phyloP scores from a whole-genome alignment of 1,140 invertebrate genomes.

The Rhopalosiphum maidis region DNA sequence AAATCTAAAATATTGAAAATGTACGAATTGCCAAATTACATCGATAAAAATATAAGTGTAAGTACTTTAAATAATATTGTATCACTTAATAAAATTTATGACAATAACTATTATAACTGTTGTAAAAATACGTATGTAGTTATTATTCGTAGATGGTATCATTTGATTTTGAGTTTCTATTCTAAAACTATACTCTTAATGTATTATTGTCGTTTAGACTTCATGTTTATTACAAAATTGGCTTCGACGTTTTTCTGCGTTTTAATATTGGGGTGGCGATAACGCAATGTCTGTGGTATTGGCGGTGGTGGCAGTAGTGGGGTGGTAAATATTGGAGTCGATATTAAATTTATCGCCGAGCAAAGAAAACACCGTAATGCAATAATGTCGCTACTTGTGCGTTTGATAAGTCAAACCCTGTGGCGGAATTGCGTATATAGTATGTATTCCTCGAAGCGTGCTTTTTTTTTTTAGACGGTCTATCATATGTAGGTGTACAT shows the following conservation, averaged over 20 bases:
- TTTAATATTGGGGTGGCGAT: neutral
- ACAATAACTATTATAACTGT: neutral
- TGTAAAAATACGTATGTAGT: neutral
- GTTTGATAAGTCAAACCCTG: slow-evolving; percentile 43
- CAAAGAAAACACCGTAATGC: slow-evolving; percentile 43
- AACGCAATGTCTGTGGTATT: neutral
- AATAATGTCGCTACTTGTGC: slow-evolving; percentile 39
- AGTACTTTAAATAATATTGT: too few species aligned
- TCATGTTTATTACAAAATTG: neutral
- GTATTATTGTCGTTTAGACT: neutral
- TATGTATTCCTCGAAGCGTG: neutral
- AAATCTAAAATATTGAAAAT: too few species aligned
- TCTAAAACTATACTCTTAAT: neutral
- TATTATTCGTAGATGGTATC: neutral
- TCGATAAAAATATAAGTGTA: too few species aligned
- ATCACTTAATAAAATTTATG: neutral
- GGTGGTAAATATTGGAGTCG: slow-evolving; percentile 35
- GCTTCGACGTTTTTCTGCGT: neutral
- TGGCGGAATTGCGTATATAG: neutral
- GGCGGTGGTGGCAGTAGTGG: neutral
- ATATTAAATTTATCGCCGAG: slow-evolving; percentile 41
- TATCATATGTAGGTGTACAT: neutral
- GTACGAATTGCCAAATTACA: too few species aligned
- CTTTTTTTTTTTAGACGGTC: neutral
- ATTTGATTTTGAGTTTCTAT: neutral